phyloP scores from a whole-genome alignment of 2,888 invertebrate genomes.

The Gastrophysa polygoni region DNA sequence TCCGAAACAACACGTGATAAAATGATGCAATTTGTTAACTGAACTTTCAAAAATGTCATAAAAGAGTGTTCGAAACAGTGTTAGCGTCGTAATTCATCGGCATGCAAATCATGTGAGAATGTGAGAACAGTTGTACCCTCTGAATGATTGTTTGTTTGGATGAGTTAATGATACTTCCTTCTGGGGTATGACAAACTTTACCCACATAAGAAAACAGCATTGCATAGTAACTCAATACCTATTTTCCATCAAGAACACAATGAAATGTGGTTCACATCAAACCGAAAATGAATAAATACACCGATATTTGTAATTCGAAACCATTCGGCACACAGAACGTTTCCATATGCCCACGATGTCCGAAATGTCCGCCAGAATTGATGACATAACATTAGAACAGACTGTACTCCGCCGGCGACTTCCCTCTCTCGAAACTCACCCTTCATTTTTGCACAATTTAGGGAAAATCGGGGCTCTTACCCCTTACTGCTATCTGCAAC shows the following conservation, averaged over 20 bases:
- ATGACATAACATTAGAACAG: slow-evolving; percentile 54
- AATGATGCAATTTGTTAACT: no score
- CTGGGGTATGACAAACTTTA: no score
- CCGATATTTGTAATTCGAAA: slow-evolving; percentile 44
- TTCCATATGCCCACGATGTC: slow-evolving; percentile 38
- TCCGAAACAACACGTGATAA: no score
- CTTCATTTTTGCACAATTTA: slow-evolving; percentile 55
- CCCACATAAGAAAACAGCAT: slow-evolving; percentile 3
- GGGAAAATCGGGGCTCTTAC: slow-evolving; percentile 51
- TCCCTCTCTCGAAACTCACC: slow-evolving; percentile 53
- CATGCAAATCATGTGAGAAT: no score
- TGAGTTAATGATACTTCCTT: no score
- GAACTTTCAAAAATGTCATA: no score
- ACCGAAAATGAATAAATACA: slow-evolving; percentile 39
- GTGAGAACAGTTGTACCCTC: no score
- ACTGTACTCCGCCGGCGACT: slow-evolving; percentile 53
- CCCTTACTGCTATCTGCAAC: slow-evolving; percentile 42
- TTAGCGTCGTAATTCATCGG: no score
- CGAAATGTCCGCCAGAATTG: slow-evolving; percentile 45
- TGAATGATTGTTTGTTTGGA: no score
- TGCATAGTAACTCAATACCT: slow-evolving; percentile 21
- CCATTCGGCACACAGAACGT: slow-evolving; percentile 42
- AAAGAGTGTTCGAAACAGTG: no score
- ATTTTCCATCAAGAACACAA: slow-evolving; percentile 26
- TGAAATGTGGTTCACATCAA: slow-evolving; percentile 31